A percentile compares a stretch with the other conserved stretches of the same genome.
phyloP scores from a whole-genome alignment of 2,888 invertebrate genomes.

The Notodonta ziczac region DNA sequence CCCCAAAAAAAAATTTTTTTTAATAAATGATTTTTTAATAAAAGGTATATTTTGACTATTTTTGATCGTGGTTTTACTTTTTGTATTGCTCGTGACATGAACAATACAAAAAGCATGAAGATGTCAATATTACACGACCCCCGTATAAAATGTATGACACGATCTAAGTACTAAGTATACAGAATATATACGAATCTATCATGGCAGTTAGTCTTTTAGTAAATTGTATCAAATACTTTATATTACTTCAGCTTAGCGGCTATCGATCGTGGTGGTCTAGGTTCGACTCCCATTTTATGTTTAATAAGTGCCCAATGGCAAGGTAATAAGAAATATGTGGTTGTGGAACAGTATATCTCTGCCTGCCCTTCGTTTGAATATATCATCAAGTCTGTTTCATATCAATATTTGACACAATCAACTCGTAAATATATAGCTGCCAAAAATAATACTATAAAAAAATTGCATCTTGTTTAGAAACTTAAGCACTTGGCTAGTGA shows the following conservation, averaged over 20 bases:
- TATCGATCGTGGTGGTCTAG: too few species aligned
- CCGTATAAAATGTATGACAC: constrained; percentile 1
- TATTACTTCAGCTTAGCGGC: background rate
- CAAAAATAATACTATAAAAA: constrained; percentile 38
- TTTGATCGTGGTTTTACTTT: too few species aligned
- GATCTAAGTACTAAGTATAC: constrained; percentile 35
- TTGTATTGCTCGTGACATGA: too few species aligned
- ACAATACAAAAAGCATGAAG: too few species aligned
- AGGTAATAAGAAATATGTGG: too few species aligned
- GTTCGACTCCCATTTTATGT: too few species aligned
- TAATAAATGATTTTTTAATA: too few species aligned
- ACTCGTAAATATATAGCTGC: constrained; percentile 30
- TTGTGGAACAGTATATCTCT: too few species aligned
- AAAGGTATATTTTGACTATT: too few species aligned
- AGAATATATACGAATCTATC: constrained; percentile 6
- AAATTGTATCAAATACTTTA: constrained; percentile 17
- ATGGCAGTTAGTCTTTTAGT: constrained; percentile 35
- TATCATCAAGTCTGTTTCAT: background rate
- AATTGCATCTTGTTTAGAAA: constrained; percentile 43
- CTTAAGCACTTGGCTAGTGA: constrained; percentile 60
- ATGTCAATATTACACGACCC: background rate
- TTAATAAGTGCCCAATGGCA: too few species aligned
- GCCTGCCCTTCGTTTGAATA: too few species aligned
- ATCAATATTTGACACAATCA: constrained; percentile 26
- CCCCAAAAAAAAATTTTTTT: too few species aligned